Conservation (phyloP, 2,888 invertebrate genomes). For the Allygus modestus region DNA sequence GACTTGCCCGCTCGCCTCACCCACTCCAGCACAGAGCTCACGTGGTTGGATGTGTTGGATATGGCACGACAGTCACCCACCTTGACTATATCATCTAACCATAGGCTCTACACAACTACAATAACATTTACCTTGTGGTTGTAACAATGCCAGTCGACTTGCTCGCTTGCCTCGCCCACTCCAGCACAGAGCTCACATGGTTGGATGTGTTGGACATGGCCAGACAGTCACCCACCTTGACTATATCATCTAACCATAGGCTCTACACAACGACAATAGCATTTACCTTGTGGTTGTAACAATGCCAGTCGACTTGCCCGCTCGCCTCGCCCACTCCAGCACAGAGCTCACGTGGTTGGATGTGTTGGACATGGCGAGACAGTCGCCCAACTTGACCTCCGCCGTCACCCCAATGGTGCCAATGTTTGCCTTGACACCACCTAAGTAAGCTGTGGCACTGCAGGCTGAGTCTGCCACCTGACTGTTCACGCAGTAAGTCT, state of each 20-base stretch:
- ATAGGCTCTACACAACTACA: no score
- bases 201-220: constrained; percentile 79
- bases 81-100: no score
- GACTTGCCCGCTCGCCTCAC: constrained; percentile 87
- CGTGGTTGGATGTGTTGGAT: constrained; percentile 77
- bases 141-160: constrained; percentile 77
- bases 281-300: constrained; percentile 67
- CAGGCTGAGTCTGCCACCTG: constrained; percentile 88
- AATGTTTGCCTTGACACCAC: constrained; percentile 84
- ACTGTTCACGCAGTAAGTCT: constrained; percentile 74
- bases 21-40: constrained; percentile 83
- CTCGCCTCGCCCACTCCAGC: constrained; percentile 84
- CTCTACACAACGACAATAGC: no score
- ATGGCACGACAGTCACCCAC: constrained; percentile 76
- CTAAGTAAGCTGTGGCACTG: constrained; percentile 84
- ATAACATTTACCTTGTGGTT: constrained; percentile 68
- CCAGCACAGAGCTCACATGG: constrained; percentile 81
- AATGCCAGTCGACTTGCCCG: constrained; percentile 80
- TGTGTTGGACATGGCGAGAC: constrained; percentile 77
- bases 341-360: constrained; percentile 81
- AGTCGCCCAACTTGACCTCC: constrained; percentile 73
- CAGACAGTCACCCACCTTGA: constrained; percentile 73
- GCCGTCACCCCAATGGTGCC: constrained; percentile 81
- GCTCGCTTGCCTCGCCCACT: constrained; percentile 85
- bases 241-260: no score